Evolutionary conservation across 2,797 vertebrate genomes (phyloP).

Genomic region (Scolopax bukidnonensis): DNA sequence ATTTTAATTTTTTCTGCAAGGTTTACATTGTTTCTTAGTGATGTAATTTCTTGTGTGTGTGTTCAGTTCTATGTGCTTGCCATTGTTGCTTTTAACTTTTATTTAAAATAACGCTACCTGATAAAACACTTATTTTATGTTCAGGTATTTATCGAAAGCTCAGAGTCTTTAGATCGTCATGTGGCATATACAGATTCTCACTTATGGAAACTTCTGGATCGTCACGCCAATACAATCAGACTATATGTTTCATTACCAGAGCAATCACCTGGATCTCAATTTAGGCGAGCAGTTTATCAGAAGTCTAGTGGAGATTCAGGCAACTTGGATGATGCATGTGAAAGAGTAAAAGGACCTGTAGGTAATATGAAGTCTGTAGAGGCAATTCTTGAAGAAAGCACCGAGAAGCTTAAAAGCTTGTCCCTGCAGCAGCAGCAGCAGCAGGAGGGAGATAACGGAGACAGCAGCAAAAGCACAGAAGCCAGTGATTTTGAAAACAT

Average conservation of each 20-base stretch:
- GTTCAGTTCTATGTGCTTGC: background rate
- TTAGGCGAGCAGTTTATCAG: slow-evolving; percentile 85
- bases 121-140: background rate
- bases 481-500: slow-evolving; percentile 95
- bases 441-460: slow-evolving; percentile 88
- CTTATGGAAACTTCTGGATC: slow-evolving; percentile 96
- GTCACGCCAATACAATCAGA: slow-evolving; percentile 96
- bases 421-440: slow-evolving; percentile 90
- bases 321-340: slow-evolving; percentile 83
- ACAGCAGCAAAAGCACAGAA: slow-evolving; percentile 96
- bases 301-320: slow-evolving; percentile 80
- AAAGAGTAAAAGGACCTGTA: slow-evolving; percentile 82
- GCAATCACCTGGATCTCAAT: slow-evolving; percentile 88
- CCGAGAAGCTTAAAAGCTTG: slow-evolving; percentile 95
- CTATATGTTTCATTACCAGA: slow-evolving; percentile 92
- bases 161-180: slow-evolving; percentile 89
- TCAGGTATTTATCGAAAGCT: slow-evolving; percentile 97
- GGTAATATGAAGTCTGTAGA: slow-evolving; percentile 90
- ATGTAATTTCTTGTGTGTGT: background rate
- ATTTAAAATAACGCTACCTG: background rate
- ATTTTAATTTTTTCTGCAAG: background rate
- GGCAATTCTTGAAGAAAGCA: slow-evolving; percentile 97
- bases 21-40: background rate
- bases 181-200: slow-evolving; percentile 90
- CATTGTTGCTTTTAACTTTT: background rate